Base-by-base conservation (phyloP, 2,113 vertebrate genomes). In the Oreochromis tanganicae region DNA sequence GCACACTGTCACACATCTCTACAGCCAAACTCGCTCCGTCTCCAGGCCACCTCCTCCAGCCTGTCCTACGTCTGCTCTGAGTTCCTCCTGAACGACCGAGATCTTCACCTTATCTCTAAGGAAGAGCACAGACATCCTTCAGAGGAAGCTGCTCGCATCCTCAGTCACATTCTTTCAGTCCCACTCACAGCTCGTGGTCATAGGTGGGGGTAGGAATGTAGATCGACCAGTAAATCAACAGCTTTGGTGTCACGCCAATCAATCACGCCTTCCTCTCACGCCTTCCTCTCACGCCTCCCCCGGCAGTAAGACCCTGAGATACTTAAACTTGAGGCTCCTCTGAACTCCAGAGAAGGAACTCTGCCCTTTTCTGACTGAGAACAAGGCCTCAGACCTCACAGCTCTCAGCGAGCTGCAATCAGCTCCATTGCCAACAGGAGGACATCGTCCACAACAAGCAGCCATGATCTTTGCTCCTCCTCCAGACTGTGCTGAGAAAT, bases 381-480 rank as follows among this genome's bases (percentile, higher is more conserved):
- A 19, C 50, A 5, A 27, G 66, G 66, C 21, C 38, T 14, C 63
- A 5, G 11, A 41, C 34, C 63, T 9, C 38, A 16, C 66, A 71
- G 5, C 66, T 71, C 0, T 24, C 63, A 2, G 7, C 5, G 13
- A 73, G 68, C 21, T 46, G 13, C 68, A 46, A 4, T 0, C 68
- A 10, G 68, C 38, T 38, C 38, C 5, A 46, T 17, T 2, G 38
- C 41, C 41, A 7, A 27, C 13, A 73, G 68, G 41, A 17, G 0
- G 63, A 14, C 63, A 2, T 73, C 21, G 8, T 73, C 41, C 41
- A 27, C 68, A 24, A 4, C n/a, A 46, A 16, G 66, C 66, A 71
- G 21, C 1, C 21, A 0, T 27, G 38, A 46, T 10, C 8, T 0
- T 27, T 46, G n/a, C 68, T 71, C n/a, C 21, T 27, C 41, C 68